Percentiles rank a stretch among this genome's conserved stretches.
Conservation (phyloP, 2,113 vertebrate species). For the Sander lucioperca region DNA sequence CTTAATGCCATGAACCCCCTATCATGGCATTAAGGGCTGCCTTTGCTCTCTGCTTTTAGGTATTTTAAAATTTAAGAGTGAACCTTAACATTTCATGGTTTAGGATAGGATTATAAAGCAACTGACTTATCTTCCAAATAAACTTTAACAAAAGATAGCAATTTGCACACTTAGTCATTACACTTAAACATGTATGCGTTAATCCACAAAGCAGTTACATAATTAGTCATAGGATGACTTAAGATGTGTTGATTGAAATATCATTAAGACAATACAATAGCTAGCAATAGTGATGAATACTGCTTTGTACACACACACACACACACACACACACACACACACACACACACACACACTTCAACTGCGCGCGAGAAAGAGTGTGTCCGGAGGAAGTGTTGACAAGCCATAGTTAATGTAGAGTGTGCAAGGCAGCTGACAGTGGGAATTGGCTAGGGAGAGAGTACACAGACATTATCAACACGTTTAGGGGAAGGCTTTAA, state of each 20-base stretch:
- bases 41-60: too few species aligned
- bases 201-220: not conserved
- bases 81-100: too few species aligned
- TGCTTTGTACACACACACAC: not conserved
- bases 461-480: slow-evolving; percentile 65
- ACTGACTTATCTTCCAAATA: not conserved
- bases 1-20: not conserved
- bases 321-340: too few species aligned
- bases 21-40: too few species aligned
- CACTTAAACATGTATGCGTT: not conserved
- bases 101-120: not conserved
- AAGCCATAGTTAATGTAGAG: slow-evolving; percentile 51
- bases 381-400: slow-evolving; percentile 42
- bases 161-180: not conserved
- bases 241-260: not conserved
- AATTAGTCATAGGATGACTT: not conserved
- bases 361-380: not conserved
- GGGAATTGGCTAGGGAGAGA: slow-evolving; percentile 45
- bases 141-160: not conserved
- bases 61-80: too few species aligned
- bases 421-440: slow-evolving; percentile 16
- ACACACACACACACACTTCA: too few species aligned
- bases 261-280: not conserved
- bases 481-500: slow-evolving; percentile 72
- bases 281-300: slow-evolving; percentile 12